These are phyloP conservation scores for fruit fly (Drosophila melanogaster) DNA, from an alignment of 1,140 invertebrate genomes.

Conservation along the genomic window Release_6_plus_ISO1_MT NC_004354.4:8904001-8904500, in stretches of 20 bases:
- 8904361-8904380: background rate
- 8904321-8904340: too few species aligned
- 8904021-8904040: constrained; percentile 25
- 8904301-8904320: too few species aligned
- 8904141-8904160: background rate
- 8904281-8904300: background rate
- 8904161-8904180: too few species aligned
- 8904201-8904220: constrained; percentile 21
- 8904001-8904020: constrained; percentile 16
- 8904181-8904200: constrained; percentile 24
- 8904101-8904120: constrained; percentile 12
- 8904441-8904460: background rate
- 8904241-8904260: constrained; percentile 3
- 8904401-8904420: constrained; percentile 13
- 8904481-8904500: background rate
- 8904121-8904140: background rate
- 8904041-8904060: constrained; percentile 64
- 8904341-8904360: background rate
- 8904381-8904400: constrained; percentile 15
- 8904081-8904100: constrained; percentile 13
- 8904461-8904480: background rate
- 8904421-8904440: constrained; percentile 10
- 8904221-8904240: constrained; percentile 10
- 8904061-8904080: constrained; percentile 66
- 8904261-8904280: too few species aligned